Percentiles rank a stretch among this genome's conserved stretches.
These are phyloP conservation scores for Melinaea menophilus DNA, from an alignment of 2,888 invertebrate species.

Conservation along the genomic window DNA sequence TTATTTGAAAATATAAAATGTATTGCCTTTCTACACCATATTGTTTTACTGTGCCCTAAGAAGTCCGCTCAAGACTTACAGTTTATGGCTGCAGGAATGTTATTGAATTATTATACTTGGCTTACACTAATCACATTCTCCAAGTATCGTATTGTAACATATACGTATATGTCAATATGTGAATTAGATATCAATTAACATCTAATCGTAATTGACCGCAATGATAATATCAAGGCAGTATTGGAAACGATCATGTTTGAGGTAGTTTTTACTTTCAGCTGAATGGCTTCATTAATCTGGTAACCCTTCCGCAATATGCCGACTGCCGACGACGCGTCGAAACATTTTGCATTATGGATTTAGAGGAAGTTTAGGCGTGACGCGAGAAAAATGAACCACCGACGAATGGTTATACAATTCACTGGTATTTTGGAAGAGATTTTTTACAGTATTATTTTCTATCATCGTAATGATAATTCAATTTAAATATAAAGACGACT, in stretches of 20 bases:
- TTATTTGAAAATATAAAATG: constrained; percentile 74
- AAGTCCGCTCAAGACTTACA: neutral
- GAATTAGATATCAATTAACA: too few relatives aligned
- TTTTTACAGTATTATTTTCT: too few relatives aligned
- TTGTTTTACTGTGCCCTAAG: constrained; percentile 33
- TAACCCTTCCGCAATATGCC: constrained; percentile 70
- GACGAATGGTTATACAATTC: constrained; percentile 66
- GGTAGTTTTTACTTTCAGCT: constrained; percentile 4
- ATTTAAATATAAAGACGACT: too few relatives aligned
- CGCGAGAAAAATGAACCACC: constrained; percentile 76
- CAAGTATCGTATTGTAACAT: too few relatives aligned
- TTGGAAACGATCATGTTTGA: neutral
- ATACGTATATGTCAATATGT: too few relatives aligned
- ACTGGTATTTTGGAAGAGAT: constrained; percentile 35
- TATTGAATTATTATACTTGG: too few relatives aligned
- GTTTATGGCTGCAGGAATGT: too few relatives aligned
- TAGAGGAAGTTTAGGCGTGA: constrained; percentile 65
- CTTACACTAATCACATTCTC: too few relatives aligned
- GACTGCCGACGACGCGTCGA: constrained; percentile 69
- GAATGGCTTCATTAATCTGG: constrained; percentile 32
- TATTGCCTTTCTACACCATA: constrained; percentile 54
- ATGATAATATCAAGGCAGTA: too few relatives aligned
- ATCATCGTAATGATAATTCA: too few relatives aligned
- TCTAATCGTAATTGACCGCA: too few relatives aligned
- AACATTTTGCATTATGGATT: constrained; percentile 74